Percentiles rank a stretch among this genome's conserved stretches.
These are phyloP conservation scores for Steinernema hermaphroditum DNA, from an alignment of 2,888 invertebrate genomes.

Conservation along the genomic window DNA sequence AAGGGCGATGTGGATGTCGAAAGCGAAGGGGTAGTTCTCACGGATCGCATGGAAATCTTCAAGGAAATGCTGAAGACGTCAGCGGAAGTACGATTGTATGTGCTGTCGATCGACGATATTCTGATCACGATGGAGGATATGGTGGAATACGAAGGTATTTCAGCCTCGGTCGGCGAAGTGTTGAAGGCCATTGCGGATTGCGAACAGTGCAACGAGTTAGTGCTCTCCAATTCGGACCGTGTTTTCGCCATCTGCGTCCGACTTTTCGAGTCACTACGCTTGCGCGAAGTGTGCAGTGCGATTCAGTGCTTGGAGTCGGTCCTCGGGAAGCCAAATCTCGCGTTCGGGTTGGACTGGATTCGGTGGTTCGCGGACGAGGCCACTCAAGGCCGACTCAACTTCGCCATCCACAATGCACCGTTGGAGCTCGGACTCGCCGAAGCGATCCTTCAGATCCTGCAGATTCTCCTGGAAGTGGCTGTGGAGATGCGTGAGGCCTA, in stretches of 20 bases:
- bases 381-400: not conserved
- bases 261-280: not conserved
- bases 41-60: not conserved
- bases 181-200: not conserved
- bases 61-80: conserved; percentile 1
- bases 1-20: conserved; percentile 14
- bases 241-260: not conserved
- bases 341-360: conserved; percentile 6
- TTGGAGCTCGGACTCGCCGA: not conserved
- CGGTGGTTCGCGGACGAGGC: not conserved
- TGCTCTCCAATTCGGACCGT: not conserved
- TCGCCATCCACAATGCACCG: not conserved
- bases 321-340: not conserved
- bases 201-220: not conserved
- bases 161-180: not conserved
- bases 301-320: not conserved
- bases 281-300: not conserved
- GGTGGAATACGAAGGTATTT: not conserved
- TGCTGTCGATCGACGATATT: conserved; percentile 1
- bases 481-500: not conserved
- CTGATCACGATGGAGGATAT: not conserved
- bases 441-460: not conserved
- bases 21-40: not conserved
- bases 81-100: not conserved
- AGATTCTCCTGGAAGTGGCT: not conserved